A percentile compares a stretch with the other conserved stretches of the same genome.
Conservation (phyloP, 2,797 vertebrate species). For the Oceanodroma leucorhoa region DNA sequence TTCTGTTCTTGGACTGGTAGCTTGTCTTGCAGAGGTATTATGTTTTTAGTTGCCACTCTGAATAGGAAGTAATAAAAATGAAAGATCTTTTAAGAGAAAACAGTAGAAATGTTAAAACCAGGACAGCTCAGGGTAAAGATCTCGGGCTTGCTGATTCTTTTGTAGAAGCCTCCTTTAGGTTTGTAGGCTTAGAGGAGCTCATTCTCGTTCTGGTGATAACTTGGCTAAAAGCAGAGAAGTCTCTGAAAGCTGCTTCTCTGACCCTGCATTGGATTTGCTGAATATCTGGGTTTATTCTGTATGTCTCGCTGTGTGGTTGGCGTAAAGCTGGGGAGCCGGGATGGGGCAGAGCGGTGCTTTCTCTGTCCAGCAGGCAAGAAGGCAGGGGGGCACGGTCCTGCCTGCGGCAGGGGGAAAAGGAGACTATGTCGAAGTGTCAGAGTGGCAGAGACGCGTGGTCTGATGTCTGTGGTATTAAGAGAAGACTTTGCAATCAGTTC, state of each 20-base stretch:
- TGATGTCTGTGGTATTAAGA: fast-evolving
- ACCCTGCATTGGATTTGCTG: not conserved
- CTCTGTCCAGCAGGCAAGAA: not conserved
- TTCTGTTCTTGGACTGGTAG: fast-evolving
- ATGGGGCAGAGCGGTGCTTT: not conserved
- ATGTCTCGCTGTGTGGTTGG: not conserved
- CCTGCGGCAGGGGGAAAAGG: not conserved
- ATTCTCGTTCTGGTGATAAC: fast-evolving
- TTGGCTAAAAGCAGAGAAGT: not conserved
- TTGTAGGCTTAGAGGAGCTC: not conserved
- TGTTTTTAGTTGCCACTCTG: fast-evolving
- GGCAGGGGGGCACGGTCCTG: not conserved
- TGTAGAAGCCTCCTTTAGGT: not conserved
- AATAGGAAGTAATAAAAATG: not conserved
- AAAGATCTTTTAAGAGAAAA: not conserved
- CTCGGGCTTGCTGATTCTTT: not conserved
- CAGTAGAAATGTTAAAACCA: not conserved
- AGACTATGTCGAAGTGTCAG: fast-evolving
- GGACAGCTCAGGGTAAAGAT: not conserved
- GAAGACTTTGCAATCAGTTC: not conserved
- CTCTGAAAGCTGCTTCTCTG: not conserved
- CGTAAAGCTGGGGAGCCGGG: not conserved
- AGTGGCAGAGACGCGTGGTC: fast-evolving
- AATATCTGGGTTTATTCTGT: not conserved
- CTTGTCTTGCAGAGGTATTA: not conserved